Conservation (phyloP, 1,140 invertebrate species). For the Ceratina calcarata region DNA sequence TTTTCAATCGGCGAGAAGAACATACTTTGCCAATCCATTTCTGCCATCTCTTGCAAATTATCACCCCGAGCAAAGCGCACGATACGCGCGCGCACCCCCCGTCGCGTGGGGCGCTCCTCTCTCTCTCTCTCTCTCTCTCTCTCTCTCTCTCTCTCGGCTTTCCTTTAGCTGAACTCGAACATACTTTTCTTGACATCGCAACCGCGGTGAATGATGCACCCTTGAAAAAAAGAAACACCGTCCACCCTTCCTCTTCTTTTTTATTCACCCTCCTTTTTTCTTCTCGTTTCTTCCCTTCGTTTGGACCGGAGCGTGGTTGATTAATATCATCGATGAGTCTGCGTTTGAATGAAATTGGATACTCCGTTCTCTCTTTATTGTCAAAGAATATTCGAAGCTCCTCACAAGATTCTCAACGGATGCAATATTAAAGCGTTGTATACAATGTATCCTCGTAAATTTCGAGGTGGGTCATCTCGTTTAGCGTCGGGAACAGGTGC, state of each 20-base stretch:
- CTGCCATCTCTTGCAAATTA: slow-evolving; percentile 64
- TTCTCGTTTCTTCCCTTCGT: background rate
- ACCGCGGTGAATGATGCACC: slow-evolving; percentile 42
- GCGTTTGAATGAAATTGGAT: background rate
- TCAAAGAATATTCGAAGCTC: background rate
- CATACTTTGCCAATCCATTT: slow-evolving; percentile 65
- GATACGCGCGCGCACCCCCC: slow-evolving; percentile 52
- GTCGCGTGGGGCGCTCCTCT: slow-evolving; percentile 46
- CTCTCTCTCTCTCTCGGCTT: slow-evolving; percentile 20
- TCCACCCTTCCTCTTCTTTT: slow-evolving; percentile 7
- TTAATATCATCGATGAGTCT: slow-evolving; percentile 38
- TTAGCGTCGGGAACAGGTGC: background rate
- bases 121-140: background rate
- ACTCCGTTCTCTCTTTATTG: background rate
- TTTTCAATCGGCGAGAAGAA: slow-evolving; percentile 61
- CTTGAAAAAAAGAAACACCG: slow-evolving; percentile 28
- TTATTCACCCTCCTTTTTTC: background rate
- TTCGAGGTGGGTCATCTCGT: background rate
- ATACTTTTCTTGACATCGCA: slow-evolving; percentile 54
- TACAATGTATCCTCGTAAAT: background rate
- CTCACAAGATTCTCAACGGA: too few species aligned
- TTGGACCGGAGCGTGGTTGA: background rate
- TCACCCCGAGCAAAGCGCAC: slow-evolving; percentile 58
- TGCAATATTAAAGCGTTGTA: too few species aligned
- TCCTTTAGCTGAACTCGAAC: slow-evolving; percentile 56